Percentiles rank a stretch among this genome's conserved stretches.
phyloP scores from a whole-genome alignment of 2,797 vertebrate genomes.

The Vireo griseus region DNA sequence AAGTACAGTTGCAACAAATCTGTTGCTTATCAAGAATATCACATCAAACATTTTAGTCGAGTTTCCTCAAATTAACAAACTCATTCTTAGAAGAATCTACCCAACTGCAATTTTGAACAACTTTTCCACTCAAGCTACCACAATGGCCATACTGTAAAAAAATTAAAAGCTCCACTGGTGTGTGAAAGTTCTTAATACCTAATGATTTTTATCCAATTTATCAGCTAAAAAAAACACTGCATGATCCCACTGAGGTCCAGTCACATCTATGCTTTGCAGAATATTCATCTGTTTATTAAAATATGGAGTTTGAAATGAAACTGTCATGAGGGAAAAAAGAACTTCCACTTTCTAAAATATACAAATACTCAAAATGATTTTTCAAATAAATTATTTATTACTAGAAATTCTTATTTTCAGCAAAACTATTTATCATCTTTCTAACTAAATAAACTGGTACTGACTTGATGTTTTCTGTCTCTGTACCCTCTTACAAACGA shows the following conservation, averaged over 20 bases:
- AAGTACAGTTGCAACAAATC: neutral
- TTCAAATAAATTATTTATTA: neutral
- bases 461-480: conserved; percentile 92
- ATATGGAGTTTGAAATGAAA: neutral
- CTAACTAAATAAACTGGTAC: conserved; percentile 12
- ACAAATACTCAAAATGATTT: neutral
- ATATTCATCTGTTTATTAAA: neutral
- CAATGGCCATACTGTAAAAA: neutral
- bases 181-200: neutral
- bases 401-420: neutral
- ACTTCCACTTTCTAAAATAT: neutral
- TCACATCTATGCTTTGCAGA: neutral
- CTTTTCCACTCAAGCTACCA: neutral
- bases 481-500: conserved; percentile 93
- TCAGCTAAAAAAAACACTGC: neutral
- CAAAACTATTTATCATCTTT: neutral
- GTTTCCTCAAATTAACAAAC: neutral
- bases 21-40: neutral
- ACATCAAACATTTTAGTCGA: neutral
- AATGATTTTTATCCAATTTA: neutral
- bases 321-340: neutral
- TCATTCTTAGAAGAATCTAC: neutral
- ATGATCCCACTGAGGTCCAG: neutral
- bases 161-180: neutral
- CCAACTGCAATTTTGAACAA: neutral